Percentiles rank a stretch among this genome's conserved stretches.
These are phyloP conservation scores for Sebastes elongatus DNA, from an alignment of 2,797 vertebrate species.

Conservation along the genomic window DNA sequence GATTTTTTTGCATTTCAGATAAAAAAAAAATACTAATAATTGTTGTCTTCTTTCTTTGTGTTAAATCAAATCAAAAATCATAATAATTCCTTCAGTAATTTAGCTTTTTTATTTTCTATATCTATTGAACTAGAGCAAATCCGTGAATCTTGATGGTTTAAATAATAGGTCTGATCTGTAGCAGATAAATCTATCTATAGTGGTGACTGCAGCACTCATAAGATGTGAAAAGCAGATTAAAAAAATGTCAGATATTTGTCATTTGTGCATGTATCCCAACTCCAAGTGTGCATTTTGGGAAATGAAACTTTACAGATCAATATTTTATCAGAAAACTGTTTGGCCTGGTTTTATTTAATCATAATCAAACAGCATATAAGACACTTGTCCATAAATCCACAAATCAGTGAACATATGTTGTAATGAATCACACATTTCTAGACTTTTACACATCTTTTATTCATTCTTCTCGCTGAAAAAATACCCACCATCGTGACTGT, in stretches of 20 bases:
- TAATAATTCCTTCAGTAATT: background rate
- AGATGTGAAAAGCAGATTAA: background rate
- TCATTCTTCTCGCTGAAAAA: background rate
- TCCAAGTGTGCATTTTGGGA: background rate
- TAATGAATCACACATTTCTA: background rate
- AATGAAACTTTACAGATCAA: background rate
- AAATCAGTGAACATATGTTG: background rate
- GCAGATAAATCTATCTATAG: background rate
- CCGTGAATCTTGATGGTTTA: background rate
- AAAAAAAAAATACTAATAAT: background rate
- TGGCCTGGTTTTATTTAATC: background rate
- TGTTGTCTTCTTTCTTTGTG: background rate
- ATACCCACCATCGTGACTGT: background rate
- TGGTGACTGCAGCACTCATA: background rate
- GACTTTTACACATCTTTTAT: background rate
- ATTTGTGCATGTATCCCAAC: background rate
- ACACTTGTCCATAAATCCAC: background rate
- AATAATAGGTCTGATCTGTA: background rate
- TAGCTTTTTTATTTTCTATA: background rate
- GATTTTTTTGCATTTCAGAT: constrained; percentile 30
- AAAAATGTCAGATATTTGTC: background rate
- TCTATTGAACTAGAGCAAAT: background rate
- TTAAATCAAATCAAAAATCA: background rate
- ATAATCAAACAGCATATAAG: background rate
- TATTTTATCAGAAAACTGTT: background rate